Evolutionary conservation across 2,797 vertebrate genomes (phyloP).

Genomic region (Threskiornis aethiopicus): DNA sequence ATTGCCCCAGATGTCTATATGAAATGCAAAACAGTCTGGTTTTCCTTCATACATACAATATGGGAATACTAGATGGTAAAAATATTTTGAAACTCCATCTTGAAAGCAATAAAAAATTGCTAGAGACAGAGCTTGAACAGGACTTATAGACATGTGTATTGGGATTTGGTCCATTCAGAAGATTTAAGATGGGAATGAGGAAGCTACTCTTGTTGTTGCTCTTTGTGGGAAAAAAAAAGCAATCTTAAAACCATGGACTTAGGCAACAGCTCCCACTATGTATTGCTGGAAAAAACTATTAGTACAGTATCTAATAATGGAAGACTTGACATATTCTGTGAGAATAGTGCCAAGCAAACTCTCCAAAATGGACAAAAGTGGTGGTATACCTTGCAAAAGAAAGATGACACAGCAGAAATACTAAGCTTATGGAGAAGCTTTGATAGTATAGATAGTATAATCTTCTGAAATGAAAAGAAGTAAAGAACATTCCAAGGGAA

Average conservation of each 20-base stretch:
- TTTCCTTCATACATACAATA: not conserved
- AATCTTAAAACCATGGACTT: not conserved
- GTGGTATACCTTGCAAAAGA: not conserved
- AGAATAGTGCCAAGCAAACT: not conserved
- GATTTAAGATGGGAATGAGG: slow-evolving; percentile 11
- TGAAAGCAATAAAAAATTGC: slow-evolving; percentile 18
- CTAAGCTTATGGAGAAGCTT: not conserved
- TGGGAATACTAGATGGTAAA: not conserved
- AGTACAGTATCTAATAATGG: not conserved
- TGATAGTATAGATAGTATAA: not conserved
- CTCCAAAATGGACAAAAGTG: not conserved
- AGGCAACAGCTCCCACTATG: not conserved
- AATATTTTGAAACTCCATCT: slow-evolving; percentile 20
- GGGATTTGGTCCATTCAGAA: not conserved
- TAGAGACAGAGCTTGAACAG: not conserved
- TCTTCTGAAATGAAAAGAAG: not conserved
- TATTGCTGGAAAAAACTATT: not conserved
- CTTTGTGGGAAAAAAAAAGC: not conserved
- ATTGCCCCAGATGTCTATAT: not conserved
- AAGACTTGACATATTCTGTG: not conserved
- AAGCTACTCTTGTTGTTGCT: not conserved
- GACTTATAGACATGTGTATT: not conserved
- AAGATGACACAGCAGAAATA: not conserved
- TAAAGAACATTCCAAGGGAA: not conserved
- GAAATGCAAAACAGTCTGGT: slow-evolving; percentile 1